Percentiles rank a stretch among this genome's conserved stretches.
phyloP scores from a whole-genome alignment of 35 echinoderm and acorn worm genomes.

The Strongylocentrotus purpuratus region DNA sequence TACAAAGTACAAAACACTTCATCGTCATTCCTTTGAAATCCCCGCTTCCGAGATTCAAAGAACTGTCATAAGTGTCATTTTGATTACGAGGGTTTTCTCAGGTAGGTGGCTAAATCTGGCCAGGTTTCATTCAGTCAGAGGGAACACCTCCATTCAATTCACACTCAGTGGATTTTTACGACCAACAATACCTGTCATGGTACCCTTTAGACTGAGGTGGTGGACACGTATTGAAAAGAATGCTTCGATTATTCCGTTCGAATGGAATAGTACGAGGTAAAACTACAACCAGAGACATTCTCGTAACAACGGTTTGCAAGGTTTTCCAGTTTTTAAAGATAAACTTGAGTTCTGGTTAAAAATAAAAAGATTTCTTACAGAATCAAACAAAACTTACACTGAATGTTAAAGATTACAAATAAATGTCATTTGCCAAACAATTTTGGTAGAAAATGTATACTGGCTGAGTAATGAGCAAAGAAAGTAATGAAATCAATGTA shows the following conservation, averaged over 20 bases:
- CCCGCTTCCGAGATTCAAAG: neutral
- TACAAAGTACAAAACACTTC: neutral
- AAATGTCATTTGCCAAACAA: too few species aligned
- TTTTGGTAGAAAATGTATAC: too few species aligned
- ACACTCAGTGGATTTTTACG: neutral
- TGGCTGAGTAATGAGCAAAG: too few species aligned
- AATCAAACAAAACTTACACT: too few species aligned
- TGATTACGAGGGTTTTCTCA: neutral
- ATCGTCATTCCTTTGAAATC: neutral
- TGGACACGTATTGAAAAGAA: neutral
- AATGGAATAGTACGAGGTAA: too few species aligned
- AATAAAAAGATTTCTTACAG: too few species aligned
- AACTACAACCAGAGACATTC: too few species aligned
- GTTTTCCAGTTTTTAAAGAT: too few species aligned
- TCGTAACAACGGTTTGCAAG: too few species aligned
- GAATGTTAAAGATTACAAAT: too few species aligned
- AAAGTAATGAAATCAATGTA: too few species aligned
- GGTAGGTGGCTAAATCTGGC: neutral
- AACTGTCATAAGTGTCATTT: neutral
- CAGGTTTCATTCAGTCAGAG: neutral
- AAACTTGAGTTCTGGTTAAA: too few species aligned
- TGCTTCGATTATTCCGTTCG: neutral
- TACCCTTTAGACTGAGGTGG: neutral
- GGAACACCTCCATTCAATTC: neutral
- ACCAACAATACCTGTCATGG: neutral